Conservation (phyloP, 2,113 vertebrate species). For the Caretta caretta region DNA sequence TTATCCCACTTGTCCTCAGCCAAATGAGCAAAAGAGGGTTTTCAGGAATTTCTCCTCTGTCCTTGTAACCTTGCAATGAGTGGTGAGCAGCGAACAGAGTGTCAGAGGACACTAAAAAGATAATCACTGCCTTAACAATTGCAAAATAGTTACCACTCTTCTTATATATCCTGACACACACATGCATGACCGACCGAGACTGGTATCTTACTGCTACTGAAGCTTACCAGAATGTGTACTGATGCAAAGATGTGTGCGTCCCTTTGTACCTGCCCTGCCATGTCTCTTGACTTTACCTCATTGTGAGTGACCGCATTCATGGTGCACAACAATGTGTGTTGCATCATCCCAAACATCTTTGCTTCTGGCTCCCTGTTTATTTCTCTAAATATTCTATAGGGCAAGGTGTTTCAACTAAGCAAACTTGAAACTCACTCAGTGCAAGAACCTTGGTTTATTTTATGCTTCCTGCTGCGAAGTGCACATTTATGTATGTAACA, state of each 20-base stretch:
- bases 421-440: not conserved
- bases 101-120: not conserved
- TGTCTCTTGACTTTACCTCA: not conserved
- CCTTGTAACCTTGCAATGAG: not conserved
- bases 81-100: not conserved
- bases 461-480: not conserved
- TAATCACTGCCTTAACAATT: not conserved
- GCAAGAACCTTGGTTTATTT: not conserved
- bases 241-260: not conserved
- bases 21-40: not conserved
- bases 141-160: not conserved
- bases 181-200: rapidly evolving
- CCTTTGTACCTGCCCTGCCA: rapidly evolving
- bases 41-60: not conserved
- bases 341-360: not conserved
- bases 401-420: rapidly evolving
- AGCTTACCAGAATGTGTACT: not conserved
- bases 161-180: not conserved
- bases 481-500: not conserved
- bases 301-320: not conserved
- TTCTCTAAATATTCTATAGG: not conserved
- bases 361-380: not conserved
- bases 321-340: not conserved
- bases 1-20: not conserved
- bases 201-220: not conserved